These are phyloP conservation scores for Magallana nippona DNA, from an alignment of 2,888 invertebrate species.

Conservation along the genomic window DNA sequence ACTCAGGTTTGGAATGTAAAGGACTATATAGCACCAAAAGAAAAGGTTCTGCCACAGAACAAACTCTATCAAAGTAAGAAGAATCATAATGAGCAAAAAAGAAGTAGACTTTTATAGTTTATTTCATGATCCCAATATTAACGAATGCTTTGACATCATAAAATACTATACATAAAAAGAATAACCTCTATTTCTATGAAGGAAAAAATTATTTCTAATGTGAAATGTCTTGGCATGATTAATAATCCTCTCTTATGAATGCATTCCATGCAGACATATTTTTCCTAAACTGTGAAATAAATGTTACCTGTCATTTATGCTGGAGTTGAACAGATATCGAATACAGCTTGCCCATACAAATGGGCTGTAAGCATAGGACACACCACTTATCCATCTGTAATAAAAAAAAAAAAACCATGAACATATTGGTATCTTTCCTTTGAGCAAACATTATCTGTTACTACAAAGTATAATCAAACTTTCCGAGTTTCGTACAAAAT, in stretches of 20 bases:
- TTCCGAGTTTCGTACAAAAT: not conserved
- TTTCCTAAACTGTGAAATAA: too few species aligned
- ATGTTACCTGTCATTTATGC: conserved; percentile 74
- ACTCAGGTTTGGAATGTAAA: conserved; percentile 75
- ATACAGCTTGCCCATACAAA: conserved; percentile 78
- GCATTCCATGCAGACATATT: not conserved
- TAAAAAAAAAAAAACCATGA: not conserved
- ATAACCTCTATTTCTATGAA: too few species aligned
- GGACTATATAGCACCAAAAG: conserved; percentile 76
- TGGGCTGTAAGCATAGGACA: conserved; percentile 73
- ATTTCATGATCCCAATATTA: too few species aligned
- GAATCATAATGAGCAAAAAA: too few species aligned
- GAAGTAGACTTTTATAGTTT: too few species aligned
- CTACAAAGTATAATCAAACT: too few species aligned
- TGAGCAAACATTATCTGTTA: too few species aligned
- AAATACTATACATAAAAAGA: too few species aligned
- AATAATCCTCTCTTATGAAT: not conserved
- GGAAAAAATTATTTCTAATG: not conserved
- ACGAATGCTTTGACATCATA: too few species aligned
- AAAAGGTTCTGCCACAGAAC: conserved; percentile 76
- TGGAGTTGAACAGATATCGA: conserved; percentile 72
- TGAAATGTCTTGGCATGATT: not conserved
- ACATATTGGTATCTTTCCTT: too few species aligned
- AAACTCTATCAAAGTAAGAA: conserved; percentile 65
- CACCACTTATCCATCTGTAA: conserved; percentile 79